Evolutionary conservation across 2,888 invertebrate genomes (phyloP).

Genomic region (Papilio elwesi): DNA sequence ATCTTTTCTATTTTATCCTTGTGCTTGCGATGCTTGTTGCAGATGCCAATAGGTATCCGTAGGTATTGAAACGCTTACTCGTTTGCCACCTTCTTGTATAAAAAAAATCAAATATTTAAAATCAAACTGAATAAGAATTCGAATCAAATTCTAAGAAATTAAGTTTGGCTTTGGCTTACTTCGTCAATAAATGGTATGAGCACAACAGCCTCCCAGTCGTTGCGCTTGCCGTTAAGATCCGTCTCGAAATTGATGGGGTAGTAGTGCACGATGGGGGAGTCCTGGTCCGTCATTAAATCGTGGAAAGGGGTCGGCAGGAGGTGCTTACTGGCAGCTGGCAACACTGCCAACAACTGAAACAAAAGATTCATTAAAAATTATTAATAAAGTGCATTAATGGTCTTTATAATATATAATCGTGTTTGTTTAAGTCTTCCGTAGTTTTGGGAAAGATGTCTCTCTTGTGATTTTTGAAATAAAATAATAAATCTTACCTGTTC

Average conservation of each 20-base stretch:
- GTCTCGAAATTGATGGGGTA: conserved; percentile 96
- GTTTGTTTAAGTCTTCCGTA: too few species aligned
- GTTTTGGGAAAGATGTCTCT: too few species aligned
- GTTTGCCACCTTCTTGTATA: too few species aligned
- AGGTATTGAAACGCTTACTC: too few species aligned
- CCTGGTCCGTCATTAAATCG: conserved; percentile 89
- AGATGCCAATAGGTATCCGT: too few species aligned
- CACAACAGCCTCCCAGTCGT: conserved; percentile 98
- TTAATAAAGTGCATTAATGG: too few species aligned
- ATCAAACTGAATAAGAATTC: too few species aligned
- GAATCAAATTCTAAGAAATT: background rate
- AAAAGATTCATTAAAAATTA: background rate
- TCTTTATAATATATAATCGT: too few species aligned
- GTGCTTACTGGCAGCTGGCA: conserved; percentile 93
- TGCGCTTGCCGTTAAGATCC: conserved; percentile 97
- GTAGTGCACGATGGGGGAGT: conserved; percentile 93
- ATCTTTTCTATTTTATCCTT: too few species aligned
- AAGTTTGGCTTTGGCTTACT: conserved; percentile 59
- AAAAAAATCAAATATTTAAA: too few species aligned
- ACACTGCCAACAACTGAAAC: conserved; percentile 90
- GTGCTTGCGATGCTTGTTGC: too few species aligned
- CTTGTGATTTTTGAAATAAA: conserved; percentile 55
- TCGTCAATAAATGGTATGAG: conserved; percentile 97
- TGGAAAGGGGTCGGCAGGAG: conserved; percentile 92
- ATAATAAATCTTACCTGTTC: conserved; percentile 86